Conservation (phyloP, 1,140 invertebrate species). For the Coelopa frigida region DNA sequence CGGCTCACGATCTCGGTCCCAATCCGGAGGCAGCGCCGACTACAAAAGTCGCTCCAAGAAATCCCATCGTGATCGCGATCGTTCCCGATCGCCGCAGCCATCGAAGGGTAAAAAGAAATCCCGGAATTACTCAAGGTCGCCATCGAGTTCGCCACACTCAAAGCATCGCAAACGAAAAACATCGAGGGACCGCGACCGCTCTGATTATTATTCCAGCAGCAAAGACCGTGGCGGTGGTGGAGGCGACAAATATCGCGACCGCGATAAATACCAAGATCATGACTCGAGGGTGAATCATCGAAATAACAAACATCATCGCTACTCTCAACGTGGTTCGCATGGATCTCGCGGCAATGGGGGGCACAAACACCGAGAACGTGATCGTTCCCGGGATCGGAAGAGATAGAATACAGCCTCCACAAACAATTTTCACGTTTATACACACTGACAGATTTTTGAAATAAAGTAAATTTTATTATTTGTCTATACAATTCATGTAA, state of each 20-base stretch:
- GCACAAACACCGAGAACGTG: constrained; percentile 32
- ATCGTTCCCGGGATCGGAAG: constrained; percentile 39
- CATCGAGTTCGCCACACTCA: constrained; percentile 36
- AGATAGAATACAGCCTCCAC: constrained; percentile 18
- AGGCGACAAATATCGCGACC: constrained; percentile 32
- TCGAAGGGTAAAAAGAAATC: constrained; percentile 41
- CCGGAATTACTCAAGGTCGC: constrained; percentile 37
- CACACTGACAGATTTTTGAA: constrained; percentile 3
- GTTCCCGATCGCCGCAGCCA: constrained; percentile 35
- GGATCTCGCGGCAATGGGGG: constrained; percentile 24
- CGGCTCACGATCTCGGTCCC: constrained; percentile 38
- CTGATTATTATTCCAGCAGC: constrained; percentile 32
- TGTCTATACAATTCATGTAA: no score
- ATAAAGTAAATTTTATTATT: no score
- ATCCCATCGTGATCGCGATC: constrained; percentile 13
- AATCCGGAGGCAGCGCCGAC: constrained; percentile 18
- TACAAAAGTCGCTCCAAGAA: constrained; percentile 46
- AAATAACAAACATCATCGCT: constrained; percentile 21
- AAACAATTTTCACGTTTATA: neutral
- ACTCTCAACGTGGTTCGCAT: constrained; percentile 20
- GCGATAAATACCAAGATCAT: constrained; percentile 30
- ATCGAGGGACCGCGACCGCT: constrained; percentile 25
- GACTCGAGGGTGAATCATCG: constrained; percentile 14
- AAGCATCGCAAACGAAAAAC: constrained; percentile 37
- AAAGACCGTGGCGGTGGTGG: constrained; percentile 30